phyloP scores from a whole-genome alignment of 2,797 vertebrate species.

The Poeciliopsis gracilis region DNA sequence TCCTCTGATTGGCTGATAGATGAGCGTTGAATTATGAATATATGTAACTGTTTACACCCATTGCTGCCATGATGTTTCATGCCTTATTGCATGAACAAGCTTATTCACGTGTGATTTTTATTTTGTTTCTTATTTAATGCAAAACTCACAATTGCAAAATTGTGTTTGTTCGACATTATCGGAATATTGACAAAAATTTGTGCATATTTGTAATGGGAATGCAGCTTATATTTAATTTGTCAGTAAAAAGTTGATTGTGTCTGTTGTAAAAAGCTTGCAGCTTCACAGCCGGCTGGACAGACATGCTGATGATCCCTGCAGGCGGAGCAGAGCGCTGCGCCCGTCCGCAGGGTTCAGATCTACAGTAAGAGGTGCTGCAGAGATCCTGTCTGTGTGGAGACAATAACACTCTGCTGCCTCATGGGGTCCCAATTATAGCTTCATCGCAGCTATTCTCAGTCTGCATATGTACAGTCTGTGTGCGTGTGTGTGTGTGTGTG shows the following conservation, averaged over 20 bases:
- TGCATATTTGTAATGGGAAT: no score
- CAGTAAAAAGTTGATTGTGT: neutral
- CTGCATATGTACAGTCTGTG: constrained; percentile 31
- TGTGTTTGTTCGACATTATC: no score
- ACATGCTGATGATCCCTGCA: neutral
- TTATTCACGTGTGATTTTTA: no score
- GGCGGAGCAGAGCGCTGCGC: neutral
- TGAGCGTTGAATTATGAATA: no score
- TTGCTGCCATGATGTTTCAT: no score
- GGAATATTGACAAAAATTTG: no score
- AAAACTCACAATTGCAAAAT: no score
- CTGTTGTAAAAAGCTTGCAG: neutral
- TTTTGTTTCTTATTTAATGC: no score
- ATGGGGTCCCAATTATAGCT: constrained; percentile 59
- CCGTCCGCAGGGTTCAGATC: neutral
- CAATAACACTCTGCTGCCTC: constrained; percentile 48
- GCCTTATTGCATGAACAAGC: no score
- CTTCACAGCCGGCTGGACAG: neutral
- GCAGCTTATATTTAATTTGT: neutral
- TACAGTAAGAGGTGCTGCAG: constrained; percentile 24
- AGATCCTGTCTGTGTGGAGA: constrained; percentile 24
- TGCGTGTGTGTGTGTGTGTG: neutral
- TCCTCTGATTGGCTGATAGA: no score
- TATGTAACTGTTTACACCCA: no score
- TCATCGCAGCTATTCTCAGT: constrained; percentile 44